Percentiles rank a stretch among this genome's conserved stretches.
phyloP scores from a whole-genome alignment of 2,888 invertebrate species.

The Drosophila buzzatii region DNA sequence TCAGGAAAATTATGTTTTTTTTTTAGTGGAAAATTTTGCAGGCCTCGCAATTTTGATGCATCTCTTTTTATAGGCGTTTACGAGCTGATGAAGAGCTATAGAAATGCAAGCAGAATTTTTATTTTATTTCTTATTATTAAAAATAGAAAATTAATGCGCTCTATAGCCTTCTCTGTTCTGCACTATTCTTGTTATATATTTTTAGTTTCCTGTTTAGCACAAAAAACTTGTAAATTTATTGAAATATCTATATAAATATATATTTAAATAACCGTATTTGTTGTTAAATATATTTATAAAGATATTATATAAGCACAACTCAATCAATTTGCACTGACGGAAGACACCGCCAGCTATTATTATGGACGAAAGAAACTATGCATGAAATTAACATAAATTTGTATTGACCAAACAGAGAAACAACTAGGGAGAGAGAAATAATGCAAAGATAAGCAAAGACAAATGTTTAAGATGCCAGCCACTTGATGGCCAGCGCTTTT shows the following conservation, averaged over 20 bases:
- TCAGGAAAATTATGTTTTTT: conserved; percentile 23
- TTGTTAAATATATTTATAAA: not conserved
- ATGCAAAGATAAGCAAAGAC: conserved; percentile 19
- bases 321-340: conserved; percentile 71
- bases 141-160: too few relatives aligned
- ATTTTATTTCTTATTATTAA: too few relatives aligned
- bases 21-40: conserved; percentile 3
- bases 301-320: conserved; percentile 19
- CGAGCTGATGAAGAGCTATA: not conserved
- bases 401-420: conserved; percentile 3
- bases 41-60: not conserved
- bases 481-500: conserved; percentile 41
- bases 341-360: conserved; percentile 50
- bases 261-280: not conserved
- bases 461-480: conserved; percentile 21
- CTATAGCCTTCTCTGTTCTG: too few relatives aligned
- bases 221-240: not conserved
- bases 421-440: not conserved
- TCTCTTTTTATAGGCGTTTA: not conserved
- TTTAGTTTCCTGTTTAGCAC: conserved; percentile 57
- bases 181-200: too few relatives aligned
- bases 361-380: conserved; percentile 41
- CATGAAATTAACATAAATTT: conserved; percentile 74
- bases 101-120: too few relatives aligned
- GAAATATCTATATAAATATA: not conserved